Conservation (phyloP, 1,140 invertebrate species). For the Pomacea maculata region DNA sequence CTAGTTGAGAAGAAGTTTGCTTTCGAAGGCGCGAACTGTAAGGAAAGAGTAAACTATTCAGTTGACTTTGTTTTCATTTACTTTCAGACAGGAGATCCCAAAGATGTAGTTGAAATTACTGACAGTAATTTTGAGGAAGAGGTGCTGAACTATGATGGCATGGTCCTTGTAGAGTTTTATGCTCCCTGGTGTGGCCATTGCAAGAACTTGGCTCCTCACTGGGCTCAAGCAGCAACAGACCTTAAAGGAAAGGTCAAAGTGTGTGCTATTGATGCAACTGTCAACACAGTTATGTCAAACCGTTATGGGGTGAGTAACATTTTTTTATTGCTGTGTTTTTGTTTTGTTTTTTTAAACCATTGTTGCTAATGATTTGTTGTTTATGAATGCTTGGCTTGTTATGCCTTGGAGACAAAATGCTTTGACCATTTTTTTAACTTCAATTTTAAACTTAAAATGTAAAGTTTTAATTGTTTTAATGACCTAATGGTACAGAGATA, state of each 20-base stretch:
- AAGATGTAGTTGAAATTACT: slow-evolving; percentile 91
- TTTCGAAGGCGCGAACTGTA: too few species aligned
- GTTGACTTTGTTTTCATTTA: not conserved
- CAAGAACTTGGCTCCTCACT: slow-evolving; percentile 94
- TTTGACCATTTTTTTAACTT: too few species aligned
- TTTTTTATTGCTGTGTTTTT: not conserved
- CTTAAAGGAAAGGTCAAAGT: slow-evolving; percentile 94
- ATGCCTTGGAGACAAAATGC: not conserved
- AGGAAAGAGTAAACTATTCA: too few species aligned
- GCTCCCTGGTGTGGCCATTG: slow-evolving; percentile 86
- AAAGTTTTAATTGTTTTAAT: too few species aligned
- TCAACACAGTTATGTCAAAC: slow-evolving; percentile 78
- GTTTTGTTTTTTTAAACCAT: not conserved
- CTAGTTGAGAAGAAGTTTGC: too few species aligned
- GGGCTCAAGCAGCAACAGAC: slow-evolving; percentile 91
- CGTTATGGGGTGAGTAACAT: slow-evolving; percentile 66
- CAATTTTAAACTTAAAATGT: too few species aligned
- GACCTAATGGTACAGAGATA: too few species aligned
- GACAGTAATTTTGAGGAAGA: slow-evolving; percentile 93
- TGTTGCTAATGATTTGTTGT: not conserved
- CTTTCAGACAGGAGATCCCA: slow-evolving; percentile 64
- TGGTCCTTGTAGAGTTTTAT: slow-evolving; percentile 97
- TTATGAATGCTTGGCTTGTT: not conserved
- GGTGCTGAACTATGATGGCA: slow-evolving; percentile 89
- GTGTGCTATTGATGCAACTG: slow-evolving; percentile 96